Evolutionary conservation across 2,113 vertebrate species (phyloP), one percentile per base, ranked within the genome.

Genomic region (Tor tambroides): DNA sequence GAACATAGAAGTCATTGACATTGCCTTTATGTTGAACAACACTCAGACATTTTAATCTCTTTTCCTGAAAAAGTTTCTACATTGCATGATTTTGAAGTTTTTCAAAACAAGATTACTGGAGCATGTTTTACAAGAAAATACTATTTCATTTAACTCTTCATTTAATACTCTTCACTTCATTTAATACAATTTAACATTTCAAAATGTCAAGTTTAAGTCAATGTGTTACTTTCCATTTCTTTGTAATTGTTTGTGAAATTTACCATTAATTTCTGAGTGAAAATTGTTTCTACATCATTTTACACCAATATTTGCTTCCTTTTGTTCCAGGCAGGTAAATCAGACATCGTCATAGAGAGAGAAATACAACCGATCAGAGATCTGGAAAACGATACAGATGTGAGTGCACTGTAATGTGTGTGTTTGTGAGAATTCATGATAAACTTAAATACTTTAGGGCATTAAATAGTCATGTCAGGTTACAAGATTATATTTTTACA

Each of bases 341-440:
- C 91, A 6, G 92, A 95, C 38, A 67, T 79, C 4, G 86, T 87
- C 54, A 80, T 87, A 54, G 90, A 91, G 4, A 92, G 92, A 41
- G 93, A 94, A 51, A 75, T 80, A 6, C 92, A 93, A 17, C 86
- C 92, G 19, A 82, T 94, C 54, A 92, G 93, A 38, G 91, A 92
- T 46, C 91, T 94, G 28, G 95, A 96, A 87, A 94, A 91, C 65
- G 94, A 95, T 41, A 94, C 94, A 69, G 96, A 96, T 85, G 96
- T 96, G 91, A 94, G 95, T 91, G 21, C 14, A 72, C 17, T 32
- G 38, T 6, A 38, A 26, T 59, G 23, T 5, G 23, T 26, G 21
- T 43, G 35, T 26, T 35, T 41, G 78, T 38, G 56, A 61, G 56
- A 61, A 59, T 51, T 51, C 49, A 51, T 15, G 5, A 51, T 59